A percentile compares a stretch with the other conserved stretches of the same genome.
These are phyloP conservation scores for Heliocidaris erythrogramma DNA, from an alignment of 35 echinoderm and acorn worm species.

Conservation along the genomic window DNA sequence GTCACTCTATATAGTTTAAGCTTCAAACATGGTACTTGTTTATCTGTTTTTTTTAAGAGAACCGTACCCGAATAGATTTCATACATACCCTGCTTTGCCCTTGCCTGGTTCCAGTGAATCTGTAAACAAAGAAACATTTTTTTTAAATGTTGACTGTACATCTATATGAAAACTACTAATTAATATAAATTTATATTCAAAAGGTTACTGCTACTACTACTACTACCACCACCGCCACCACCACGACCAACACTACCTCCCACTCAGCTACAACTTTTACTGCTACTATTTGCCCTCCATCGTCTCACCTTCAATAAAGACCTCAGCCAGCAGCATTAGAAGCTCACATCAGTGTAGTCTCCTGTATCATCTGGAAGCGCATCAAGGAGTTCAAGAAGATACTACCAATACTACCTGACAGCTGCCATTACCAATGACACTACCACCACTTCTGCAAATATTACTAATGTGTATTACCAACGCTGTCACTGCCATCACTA, in stretches of 20 bases:
- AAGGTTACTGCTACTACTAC: neutral
- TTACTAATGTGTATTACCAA: no score
- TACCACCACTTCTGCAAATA: neutral
- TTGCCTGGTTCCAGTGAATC: conserved; percentile 27
- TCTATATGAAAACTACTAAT: neutral
- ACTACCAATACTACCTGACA: neutral
- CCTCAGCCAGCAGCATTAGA: conserved; percentile 50
- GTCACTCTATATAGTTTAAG: no score
- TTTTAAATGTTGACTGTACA: no score
- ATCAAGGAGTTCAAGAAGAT: conserved; percentile 22
- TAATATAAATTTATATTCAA: neutral
- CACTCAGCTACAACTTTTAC: no score
- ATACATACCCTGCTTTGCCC: conserved; percentile 19
- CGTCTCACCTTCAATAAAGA: conserved; percentile 72
- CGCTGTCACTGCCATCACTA: no score
- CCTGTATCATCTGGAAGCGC: conserved; percentile 65
- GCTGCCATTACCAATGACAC: neutral
- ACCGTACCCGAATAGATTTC: neutral
- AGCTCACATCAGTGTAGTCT: conserved; percentile 60
- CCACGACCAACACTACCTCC: neutral
- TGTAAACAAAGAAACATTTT: neutral
- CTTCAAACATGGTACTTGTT: no score
- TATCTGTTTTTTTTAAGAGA: neutral
- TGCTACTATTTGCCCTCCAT: neutral
- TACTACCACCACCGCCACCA: neutral